Evolutionary conservation across 92 coral and sea anemone genomes (phyloP).

Genomic region (Anthopleura xanthogrammica): DNA sequence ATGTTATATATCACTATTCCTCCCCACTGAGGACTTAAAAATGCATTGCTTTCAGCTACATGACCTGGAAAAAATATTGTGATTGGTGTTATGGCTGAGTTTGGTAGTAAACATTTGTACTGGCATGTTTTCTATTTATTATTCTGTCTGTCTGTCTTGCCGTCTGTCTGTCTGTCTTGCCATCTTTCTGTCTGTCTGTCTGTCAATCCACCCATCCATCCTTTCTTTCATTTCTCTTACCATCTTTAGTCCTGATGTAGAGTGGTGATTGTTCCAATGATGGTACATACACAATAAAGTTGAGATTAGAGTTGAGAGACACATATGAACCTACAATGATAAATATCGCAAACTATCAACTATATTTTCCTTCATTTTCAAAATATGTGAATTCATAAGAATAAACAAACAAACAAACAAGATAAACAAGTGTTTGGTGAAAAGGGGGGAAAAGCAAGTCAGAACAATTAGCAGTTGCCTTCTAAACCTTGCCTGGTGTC

Average conservation of each 20-base stretch:
- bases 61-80: constrained; percentile 41
- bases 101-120: not conserved
- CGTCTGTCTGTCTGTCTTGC: not conserved
- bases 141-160: constrained; percentile 1
- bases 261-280: constrained; percentile 74
- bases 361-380: not conserved
- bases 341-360: not conserved
- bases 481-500: too few relatives aligned
- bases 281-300: constrained; percentile 90
- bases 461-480: too few relatives aligned
- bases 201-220: not conserved
- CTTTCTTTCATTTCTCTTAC: constrained; percentile 35
- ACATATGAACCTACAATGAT: constrained; percentile 81
- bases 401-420: too few relatives aligned
- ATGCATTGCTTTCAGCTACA: constrained; percentile 75
- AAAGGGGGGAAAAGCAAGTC: too few relatives aligned
- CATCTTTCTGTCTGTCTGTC: not conserved
- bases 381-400: too few relatives aligned
- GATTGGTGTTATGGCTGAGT: not conserved
- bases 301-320: constrained; percentile 87
- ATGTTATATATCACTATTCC: constrained; percentile 85
- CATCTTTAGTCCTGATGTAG: constrained; percentile 66
- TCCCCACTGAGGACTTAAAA: constrained; percentile 98
- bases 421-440: too few relatives aligned
- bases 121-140: not conserved